These are phyloP conservation scores for Morpho deidamia DNA, from an alignment of 2,888 invertebrate species.

Conservation along the genomic window DNA sequence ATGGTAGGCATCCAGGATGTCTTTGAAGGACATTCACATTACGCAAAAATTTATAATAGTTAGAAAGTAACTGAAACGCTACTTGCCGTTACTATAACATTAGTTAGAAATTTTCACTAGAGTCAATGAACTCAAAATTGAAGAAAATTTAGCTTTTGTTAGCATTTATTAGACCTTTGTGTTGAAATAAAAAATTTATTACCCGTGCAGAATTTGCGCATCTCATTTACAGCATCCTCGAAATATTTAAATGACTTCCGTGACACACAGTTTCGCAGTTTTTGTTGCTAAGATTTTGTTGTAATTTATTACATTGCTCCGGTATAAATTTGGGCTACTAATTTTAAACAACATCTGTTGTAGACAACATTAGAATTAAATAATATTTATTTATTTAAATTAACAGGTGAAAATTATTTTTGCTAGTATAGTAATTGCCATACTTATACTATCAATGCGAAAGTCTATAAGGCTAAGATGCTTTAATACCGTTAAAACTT, in stretches of 20 bases:
- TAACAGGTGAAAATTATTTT: background rate
- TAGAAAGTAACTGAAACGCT: too few relatives aligned
- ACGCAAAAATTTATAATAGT: too few relatives aligned
- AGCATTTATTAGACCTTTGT: background rate
- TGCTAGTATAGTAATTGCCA: background rate
- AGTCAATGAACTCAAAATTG: too few relatives aligned
- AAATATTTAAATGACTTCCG: constrained; percentile 5
- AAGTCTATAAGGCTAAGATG: too few relatives aligned
- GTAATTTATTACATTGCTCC: background rate
- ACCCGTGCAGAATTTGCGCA: background rate
- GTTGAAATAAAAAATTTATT: background rate
- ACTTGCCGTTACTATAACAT: too few relatives aligned
- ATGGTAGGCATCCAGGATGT: too few relatives aligned
- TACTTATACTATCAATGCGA: too few relatives aligned
- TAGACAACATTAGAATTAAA: background rate
- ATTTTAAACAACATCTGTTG: too few relatives aligned
- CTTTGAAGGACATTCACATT: too few relatives aligned
- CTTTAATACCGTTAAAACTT: too few relatives aligned
- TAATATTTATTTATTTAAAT: background rate
- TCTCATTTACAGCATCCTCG: constrained; percentile 1
- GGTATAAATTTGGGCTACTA: background rate
- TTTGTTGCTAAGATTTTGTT: too few relatives aligned
- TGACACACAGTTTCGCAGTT: background rate
- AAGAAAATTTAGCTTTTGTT: background rate
- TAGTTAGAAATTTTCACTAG: too few relatives aligned